Conservation (phyloP, 2,888 invertebrate genomes). For the Himalopsyche kuldschensis region DNA sequence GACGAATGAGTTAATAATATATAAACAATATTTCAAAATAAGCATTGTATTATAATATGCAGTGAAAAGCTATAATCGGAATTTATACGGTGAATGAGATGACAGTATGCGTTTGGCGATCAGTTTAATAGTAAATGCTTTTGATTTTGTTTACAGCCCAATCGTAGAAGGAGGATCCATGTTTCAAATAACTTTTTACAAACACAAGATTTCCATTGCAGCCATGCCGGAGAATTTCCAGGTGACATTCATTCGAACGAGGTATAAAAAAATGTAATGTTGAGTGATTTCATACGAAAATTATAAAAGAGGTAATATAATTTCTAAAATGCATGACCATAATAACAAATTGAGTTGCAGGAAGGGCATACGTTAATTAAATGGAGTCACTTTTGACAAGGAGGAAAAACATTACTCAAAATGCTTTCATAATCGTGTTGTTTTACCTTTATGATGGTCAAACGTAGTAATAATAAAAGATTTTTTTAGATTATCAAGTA, state of each 20-base stretch:
- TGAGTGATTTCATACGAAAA: background rate
- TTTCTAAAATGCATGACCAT: background rate
- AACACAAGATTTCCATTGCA: no score
- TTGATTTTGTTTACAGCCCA: background rate
- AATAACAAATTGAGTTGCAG: background rate
- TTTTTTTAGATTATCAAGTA: background rate
- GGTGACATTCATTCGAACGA: background rate
- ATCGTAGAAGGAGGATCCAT: no score
- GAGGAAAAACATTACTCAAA: constrained; percentile 12
- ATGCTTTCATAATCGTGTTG: constrained; percentile 13
- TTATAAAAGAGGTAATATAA: background rate
- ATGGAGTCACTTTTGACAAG: background rate
- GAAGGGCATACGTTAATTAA: background rate
- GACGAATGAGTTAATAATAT: background rate
- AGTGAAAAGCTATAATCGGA: background rate
- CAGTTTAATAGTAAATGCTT: background rate
- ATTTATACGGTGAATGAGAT: background rate
- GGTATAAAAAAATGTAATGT: background rate
- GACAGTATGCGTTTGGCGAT: background rate
- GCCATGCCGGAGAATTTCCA: background rate
- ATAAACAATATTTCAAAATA: background rate
- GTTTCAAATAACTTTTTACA: no score
- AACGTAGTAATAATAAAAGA: background rate
- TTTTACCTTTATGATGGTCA: constrained; percentile 20
- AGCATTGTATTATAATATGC: background rate